Conservation (phyloP, 2,113 vertebrate genomes). For the Sceloporus tristichus region DNA sequence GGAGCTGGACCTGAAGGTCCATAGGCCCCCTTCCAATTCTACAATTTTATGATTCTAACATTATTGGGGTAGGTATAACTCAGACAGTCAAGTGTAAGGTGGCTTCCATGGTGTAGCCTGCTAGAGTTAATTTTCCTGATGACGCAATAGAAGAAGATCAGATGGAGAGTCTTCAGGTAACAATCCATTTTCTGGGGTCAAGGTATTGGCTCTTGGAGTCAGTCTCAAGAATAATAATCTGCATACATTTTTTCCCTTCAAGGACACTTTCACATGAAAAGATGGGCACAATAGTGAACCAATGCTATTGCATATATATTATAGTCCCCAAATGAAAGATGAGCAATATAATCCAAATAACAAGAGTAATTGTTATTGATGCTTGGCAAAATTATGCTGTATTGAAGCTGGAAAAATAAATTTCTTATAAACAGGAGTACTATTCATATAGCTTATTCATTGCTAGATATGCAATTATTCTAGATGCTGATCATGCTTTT, state of each 20-base stretch:
- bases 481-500: not conserved
- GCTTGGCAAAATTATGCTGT: not conserved
- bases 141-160: not conserved
- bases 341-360: not conserved
- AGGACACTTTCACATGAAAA: not conserved
- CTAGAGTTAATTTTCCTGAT: conserved; percentile 5
- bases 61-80: not conserved
- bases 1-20: no score
- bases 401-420: not conserved
- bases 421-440: not conserved
- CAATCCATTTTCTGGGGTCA: not conserved
- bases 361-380: not conserved
- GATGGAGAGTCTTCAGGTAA: not conserved
- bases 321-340: not conserved
- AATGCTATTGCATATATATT: not conserved
- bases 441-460: not conserved
- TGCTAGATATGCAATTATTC: conserved; percentile 1
- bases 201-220: not conserved
- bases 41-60: no score
- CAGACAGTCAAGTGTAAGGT: not conserved
- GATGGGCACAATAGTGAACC: not conserved
- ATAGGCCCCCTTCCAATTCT: no score
- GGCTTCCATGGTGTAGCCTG: not conserved
- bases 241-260: not conserved
- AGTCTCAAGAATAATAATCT: not conserved